Conservation (phyloP, 1,140 invertebrate genomes). For the Berghia stephanieae region DNA sequence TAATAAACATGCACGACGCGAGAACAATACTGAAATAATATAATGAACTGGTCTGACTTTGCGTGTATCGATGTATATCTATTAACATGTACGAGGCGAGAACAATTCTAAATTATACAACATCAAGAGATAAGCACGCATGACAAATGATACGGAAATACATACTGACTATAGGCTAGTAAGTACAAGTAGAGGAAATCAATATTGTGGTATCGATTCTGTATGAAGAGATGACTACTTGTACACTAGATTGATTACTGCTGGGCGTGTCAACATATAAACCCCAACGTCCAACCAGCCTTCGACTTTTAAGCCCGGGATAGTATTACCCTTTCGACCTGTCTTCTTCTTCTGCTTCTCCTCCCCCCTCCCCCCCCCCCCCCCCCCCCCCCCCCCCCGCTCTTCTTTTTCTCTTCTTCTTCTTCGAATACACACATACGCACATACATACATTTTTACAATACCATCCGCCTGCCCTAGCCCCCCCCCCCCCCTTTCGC, state of each 20-base stretch:
- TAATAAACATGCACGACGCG: too few relatives aligned
- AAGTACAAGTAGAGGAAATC: too few relatives aligned
- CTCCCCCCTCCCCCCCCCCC: not conserved
- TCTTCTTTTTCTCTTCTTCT: not conserved
- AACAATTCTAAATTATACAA: too few relatives aligned
- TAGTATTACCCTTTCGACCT: not conserved
- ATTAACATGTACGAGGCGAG: not conserved
- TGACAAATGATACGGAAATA: too few relatives aligned
- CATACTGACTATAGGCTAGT: too few relatives aligned
- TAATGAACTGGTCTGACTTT: not conserved
- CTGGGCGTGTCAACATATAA: not conserved
- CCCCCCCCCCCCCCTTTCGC: too few relatives aligned
- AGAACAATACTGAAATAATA: conserved; percentile 17
- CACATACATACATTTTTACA: not conserved
- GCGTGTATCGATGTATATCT: not conserved
- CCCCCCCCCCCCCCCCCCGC: not conserved
- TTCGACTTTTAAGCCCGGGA: not conserved
- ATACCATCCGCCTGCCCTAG: too few relatives aligned
- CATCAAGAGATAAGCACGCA: too few relatives aligned
- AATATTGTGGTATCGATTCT: conserved; percentile 4
- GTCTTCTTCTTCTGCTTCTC: not conserved
- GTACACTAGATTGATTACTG: not conserved
- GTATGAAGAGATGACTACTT: not conserved
- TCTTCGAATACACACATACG: not conserved
- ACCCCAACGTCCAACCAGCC: not conserved